Evolutionary conservation across 2,113 vertebrate species (phyloP), one percentile per base, ranked within the genome.

Genomic region (Daphoenositta chrysoptera): DNA sequence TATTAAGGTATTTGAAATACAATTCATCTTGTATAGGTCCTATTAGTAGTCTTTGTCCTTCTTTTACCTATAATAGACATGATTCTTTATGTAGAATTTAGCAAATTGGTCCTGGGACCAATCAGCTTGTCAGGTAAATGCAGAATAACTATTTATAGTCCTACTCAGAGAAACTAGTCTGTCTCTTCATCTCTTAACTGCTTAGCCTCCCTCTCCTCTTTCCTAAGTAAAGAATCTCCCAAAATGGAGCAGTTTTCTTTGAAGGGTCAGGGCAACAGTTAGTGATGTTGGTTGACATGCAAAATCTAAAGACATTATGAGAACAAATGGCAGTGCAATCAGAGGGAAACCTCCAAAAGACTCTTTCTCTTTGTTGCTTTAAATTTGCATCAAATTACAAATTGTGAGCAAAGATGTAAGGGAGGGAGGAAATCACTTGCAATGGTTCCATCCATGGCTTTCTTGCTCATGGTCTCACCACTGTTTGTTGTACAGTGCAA

Each of bases 11-110:
- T 39, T 61, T 83, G 61, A 83, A 94, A 90, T 91, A 61, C 57
- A 80, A 73, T 79, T 91, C 54, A 90, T 72, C 30, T 22, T n/a
- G 35, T 84, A 57, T 81, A 70, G 40, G 60, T 93, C 35, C 42
- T 77, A 23, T 86, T 33, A 84, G 51, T 51, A 91, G 57, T 37
- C 47, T 91, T 93, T 83, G 26, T 83, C 56, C 57, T 84, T 73
- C 78, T 70, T 84, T 91, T 97, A 90, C 94, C 98, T 94, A 70
- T 98, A 97, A 96, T 95, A 97, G 97, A 97, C 33, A 89, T 10
- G 83, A 90, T 95, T 97, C 77, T 84, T 91, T 90, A 88, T 91
- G 95, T 39, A 83, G 94, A 96, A 92, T 75, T 90, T 86, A 94
- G 91, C 93, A 95, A 94, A 90, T 72, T 83, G 48, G 71, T 80